Percentiles rank a stretch among this genome's conserved stretches.
Evolutionary conservation across 2,888 invertebrate species (phyloP).

Genomic region (Lysandra coridon): DNA sequence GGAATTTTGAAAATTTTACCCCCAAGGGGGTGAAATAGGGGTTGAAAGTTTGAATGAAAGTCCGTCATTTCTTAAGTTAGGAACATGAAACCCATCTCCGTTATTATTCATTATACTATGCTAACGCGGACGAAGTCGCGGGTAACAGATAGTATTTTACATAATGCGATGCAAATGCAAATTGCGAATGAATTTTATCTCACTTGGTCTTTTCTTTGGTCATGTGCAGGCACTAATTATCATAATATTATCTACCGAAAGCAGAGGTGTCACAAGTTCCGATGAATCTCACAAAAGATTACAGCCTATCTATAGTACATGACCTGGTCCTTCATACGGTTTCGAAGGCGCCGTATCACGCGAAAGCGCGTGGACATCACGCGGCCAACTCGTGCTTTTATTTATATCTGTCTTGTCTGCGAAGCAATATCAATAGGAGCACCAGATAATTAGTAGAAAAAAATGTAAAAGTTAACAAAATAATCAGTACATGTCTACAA

Average conservation of each 20-base stretch:
- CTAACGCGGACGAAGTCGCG: no score
- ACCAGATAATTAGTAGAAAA: slow-evolving; percentile 55
- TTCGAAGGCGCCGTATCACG: slow-evolving; percentile 61
- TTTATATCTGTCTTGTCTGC: slow-evolving; percentile 56
- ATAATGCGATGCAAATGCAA: no score
- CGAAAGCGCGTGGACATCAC: slow-evolving; percentile 64
- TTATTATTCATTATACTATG: no score
- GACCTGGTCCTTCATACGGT: slow-evolving; percentile 38
- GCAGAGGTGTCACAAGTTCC: background rate
- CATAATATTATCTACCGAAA: background rate
- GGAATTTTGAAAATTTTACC: no score
- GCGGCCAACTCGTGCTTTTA: slow-evolving; percentile 59
- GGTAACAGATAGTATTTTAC: no score
- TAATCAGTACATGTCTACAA: slow-evolving; percentile 59
- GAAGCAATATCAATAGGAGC: slow-evolving; percentile 57
- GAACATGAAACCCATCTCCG: no score
- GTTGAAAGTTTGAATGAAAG: no score
- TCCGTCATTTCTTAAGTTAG: no score
- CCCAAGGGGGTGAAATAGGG: no score
- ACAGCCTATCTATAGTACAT: slow-evolving; percentile 37
- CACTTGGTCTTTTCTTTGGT: background rate
- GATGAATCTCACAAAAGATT: slow-evolving; percentile 32
- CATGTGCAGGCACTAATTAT: background rate
- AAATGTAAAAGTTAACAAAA: slow-evolving; percentile 51
- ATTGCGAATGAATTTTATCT: background rate